phyloP scores from a whole-genome alignment of 2,888 invertebrate genomes.

The Eudasyphora cyanicolor region DNA sequence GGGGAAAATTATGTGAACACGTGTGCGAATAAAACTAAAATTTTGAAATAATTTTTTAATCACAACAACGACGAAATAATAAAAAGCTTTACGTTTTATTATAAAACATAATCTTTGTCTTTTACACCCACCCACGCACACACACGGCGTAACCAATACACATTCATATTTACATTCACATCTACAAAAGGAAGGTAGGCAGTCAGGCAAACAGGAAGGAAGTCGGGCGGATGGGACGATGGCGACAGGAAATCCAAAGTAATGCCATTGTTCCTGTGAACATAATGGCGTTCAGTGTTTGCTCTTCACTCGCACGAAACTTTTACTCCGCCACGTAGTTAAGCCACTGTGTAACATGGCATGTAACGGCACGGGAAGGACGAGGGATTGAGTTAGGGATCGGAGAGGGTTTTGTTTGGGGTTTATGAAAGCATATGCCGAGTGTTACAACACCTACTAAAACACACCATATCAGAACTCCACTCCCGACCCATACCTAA shows the following conservation, averaged over 20 bases:
- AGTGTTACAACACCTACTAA: background rate
- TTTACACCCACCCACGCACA: background rate
- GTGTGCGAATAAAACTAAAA: constrained; percentile 36
- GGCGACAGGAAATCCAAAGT: constrained; percentile 13
- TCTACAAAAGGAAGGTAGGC: background rate
- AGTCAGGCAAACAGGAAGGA: background rate
- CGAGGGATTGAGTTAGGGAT: background rate
- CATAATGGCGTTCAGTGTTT: background rate
- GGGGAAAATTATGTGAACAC: constrained; percentile 18
- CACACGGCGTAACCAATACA: background rate
- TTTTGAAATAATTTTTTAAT: constrained; percentile 39
- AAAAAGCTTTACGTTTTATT: background rate
- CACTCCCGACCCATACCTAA: background rate
- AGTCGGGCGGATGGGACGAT: background rate
- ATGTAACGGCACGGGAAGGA: background rate
- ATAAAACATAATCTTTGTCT: constrained; percentile 14
- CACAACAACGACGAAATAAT: constrained; percentile 22
- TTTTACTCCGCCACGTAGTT: constrained; percentile 4
- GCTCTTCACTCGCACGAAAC: background rate
- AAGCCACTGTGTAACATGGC: background rate
- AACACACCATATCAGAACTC: background rate
- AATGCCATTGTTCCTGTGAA: constrained; percentile 16
- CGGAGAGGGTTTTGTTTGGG: background rate
- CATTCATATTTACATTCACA: background rate
- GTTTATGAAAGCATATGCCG: background rate